Evolutionary conservation across 2,888 invertebrate genomes (phyloP).

Genomic region (Spatulosminthurus flaviceps): DNA sequence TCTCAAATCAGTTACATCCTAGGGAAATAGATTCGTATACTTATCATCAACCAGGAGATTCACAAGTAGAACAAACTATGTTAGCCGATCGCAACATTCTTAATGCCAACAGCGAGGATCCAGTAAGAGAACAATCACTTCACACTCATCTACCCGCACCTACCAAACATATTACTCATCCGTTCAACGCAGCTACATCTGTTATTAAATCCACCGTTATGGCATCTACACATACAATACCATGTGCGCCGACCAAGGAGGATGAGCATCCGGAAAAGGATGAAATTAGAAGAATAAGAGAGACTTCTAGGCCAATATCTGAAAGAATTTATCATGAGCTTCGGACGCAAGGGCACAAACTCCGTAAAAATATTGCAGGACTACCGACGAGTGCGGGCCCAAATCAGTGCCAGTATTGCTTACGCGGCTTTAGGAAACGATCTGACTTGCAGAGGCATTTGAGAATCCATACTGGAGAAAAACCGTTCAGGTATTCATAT

Average conservation of each 20-base stretch:
- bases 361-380: neutral
- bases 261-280: constrained; percentile 9
- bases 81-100: neutral
- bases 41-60: neutral
- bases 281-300: constrained; percentile 51
- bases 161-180: neutral
- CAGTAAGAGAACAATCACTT: neutral
- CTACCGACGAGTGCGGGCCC: neutral
- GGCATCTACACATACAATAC: neutral
- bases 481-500: constrained; percentile 64
- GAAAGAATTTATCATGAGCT: constrained; percentile 54
- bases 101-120: neutral
- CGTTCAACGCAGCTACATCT: neutral
- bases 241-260: neutral
- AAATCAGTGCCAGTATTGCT: constrained; percentile 66
- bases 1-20: neutral
- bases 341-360: constrained; percentile 40
- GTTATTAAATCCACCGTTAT: neutral
- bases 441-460: constrained; percentile 68
- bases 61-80: neutral
- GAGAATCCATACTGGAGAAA: constrained; percentile 67
- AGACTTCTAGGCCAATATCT: constrained; percentile 52
- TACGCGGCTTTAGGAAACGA: constrained; percentile 67
- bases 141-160: neutral
- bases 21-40: neutral